Evolutionary conservation across 2,888 invertebrate species (phyloP).

Genomic region (Cerceris rybyensis): DNA sequence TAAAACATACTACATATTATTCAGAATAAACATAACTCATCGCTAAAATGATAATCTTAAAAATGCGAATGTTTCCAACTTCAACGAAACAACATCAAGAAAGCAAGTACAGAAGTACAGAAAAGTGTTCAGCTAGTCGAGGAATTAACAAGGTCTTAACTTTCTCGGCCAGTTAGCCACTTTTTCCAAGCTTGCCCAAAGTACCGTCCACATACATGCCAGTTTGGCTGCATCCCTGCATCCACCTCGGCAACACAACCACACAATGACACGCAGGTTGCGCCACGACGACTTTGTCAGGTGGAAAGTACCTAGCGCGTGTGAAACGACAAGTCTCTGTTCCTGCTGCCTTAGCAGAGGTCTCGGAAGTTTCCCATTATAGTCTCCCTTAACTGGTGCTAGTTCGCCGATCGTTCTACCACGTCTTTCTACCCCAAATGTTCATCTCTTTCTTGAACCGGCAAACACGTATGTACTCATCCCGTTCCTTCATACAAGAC

Average conservation of each 20-base stretch:
- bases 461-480: not conserved
- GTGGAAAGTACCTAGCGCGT: slow-evolving; percentile 50
- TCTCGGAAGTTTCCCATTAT: slow-evolving; percentile 75
- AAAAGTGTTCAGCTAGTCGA: no score
- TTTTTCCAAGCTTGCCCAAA: no score
- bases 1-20: no score
- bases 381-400: slow-evolving; percentile 65
- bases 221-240: slow-evolving; percentile 1
- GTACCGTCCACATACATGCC: slow-evolving; percentile 6
- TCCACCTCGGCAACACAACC: slow-evolving; percentile 41
- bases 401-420: slow-evolving; percentile 30
- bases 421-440: not conserved
- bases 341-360: slow-evolving; percentile 62
- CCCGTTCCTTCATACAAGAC: not conserved
- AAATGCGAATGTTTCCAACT: no score
- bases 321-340: slow-evolving; percentile 63
- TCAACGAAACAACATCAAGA: no score
- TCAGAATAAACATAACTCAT: no score
- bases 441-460: slow-evolving; percentile 9
- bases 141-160: no score
- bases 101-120: no score
- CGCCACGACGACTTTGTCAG: slow-evolving; percentile 41
- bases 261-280: slow-evolving; percentile 50
- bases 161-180: no score
- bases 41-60: no score